A percentile compares a stretch with the other conserved stretches of the same genome.
Conservation (phyloP, 2,888 invertebrate genomes). For the Tethea ocularis region DNA sequence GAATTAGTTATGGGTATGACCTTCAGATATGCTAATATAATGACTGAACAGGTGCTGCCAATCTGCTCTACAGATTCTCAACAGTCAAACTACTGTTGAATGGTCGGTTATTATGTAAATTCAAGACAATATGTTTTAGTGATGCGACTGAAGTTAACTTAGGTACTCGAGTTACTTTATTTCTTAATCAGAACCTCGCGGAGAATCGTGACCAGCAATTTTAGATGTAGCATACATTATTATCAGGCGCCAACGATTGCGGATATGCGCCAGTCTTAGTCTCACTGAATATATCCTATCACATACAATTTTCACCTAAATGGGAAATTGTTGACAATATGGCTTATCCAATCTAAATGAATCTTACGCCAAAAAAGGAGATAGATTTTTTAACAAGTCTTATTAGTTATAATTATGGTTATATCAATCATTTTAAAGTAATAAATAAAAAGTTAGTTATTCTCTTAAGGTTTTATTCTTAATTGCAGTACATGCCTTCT, state of each 20-base stretch:
- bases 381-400: no score
- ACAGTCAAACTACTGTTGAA: neutral
- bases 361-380: no score
- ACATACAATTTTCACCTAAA: no score
- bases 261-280: neutral
- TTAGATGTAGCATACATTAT: slow-evolving; percentile 1
- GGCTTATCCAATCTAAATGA: no score
- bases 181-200: neutral
- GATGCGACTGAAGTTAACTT: neutral
- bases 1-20: neutral
- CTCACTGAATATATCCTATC: neutral
- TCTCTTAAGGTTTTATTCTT: no score
- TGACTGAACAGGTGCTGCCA: neutral
- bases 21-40: neutral
- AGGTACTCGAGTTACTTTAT: neutral
- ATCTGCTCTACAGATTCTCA: neutral
- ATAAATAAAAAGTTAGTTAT: no score
- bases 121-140: neutral
- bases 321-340: no score
- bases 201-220: neutral
- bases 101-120: neutral
- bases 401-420: no score
- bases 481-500: neutral
- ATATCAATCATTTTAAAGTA: no score
- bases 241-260: slow-evolving; percentile 1